Conservation (phyloP, 2,888 invertebrate genomes). For the Temnothorax ravouxi region DNA sequence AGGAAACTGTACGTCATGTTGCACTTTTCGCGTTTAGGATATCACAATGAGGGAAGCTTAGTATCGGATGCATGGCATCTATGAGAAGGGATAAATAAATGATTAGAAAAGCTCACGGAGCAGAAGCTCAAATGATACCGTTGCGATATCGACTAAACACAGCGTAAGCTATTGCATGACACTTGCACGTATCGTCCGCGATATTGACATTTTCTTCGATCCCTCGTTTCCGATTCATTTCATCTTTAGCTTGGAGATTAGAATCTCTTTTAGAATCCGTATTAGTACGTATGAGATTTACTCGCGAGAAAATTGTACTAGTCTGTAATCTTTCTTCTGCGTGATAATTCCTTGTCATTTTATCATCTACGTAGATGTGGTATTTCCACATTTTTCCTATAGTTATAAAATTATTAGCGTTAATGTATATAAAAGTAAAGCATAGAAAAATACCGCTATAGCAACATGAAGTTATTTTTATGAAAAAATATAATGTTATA, state of each 20-base stretch:
- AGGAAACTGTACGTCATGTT: neutral
- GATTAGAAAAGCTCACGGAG: neutral
- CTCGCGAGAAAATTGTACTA: neutral
- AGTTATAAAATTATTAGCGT: neutral
- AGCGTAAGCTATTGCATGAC: neutral
- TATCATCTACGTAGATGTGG: neutral
- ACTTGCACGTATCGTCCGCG: neutral
- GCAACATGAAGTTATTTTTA: neutral
- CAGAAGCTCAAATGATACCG: neutral
- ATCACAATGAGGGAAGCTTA: neutral
- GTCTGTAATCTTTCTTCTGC: neutral
- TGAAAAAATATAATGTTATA: neutral
- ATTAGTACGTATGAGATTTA: neutral
- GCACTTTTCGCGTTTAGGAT: neutral
- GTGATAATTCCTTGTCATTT: neutral
- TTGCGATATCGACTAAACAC: neutral
- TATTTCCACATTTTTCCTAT: neutral
- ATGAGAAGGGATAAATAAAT: slow-evolving; percentile 13
- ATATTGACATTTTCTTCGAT: slow-evolving; percentile 40
- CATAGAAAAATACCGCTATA: neutral
- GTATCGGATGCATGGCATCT: neutral
- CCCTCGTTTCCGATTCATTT: slow-evolving; percentile 36
- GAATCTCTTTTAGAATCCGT: slow-evolving; percentile 9
- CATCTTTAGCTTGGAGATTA: slow-evolving; percentile 19
- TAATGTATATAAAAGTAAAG: neutral